phyloP scores from a whole-genome alignment of 92 coral and sea anemone species.

The Epizoanthus ramosus region DNA sequence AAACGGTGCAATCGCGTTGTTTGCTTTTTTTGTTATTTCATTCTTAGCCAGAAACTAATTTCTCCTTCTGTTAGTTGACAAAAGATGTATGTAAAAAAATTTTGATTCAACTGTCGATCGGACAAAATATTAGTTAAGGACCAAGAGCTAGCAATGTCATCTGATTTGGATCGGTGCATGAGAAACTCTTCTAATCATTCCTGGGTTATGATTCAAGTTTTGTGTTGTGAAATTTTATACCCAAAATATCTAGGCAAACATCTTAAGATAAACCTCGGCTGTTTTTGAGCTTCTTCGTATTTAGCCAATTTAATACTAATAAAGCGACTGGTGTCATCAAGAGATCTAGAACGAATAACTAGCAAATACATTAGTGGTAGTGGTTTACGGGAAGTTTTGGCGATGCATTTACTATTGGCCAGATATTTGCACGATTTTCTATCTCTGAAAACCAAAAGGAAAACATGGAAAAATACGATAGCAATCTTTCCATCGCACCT shows the following conservation, averaged over 20 bases:
- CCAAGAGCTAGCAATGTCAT: conserved; percentile 33
- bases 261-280: conserved; percentile 69
- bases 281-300: conserved; percentile 15
- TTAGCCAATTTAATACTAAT: conserved; percentile 57
- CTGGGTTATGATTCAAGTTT: conserved; percentile 69
- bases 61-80: conserved; percentile 5
- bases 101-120: not conserved
- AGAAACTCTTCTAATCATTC: conserved; percentile 69
- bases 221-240: conserved; percentile 81
- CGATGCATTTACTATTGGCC: too few relatives aligned
- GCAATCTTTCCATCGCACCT: conserved; percentile 38
- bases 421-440: not conserved
- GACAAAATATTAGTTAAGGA: conserved; percentile 23
- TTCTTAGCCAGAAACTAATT: conserved; percentile 22
- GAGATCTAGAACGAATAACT: not conserved
- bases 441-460: conserved; percentile 10
- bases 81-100: not conserved
- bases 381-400: too few relatives aligned
- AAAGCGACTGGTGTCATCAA: conserved; percentile 37
- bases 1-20: conserved; percentile 14
- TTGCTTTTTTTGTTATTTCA: conserved; percentile 12
- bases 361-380: not conserved
- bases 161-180: conserved; percentile 56
- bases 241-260: conserved; percentile 77
- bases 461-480: conserved; percentile 7